Evolutionary conservation across 2,113 vertebrate species (phyloP).

Genomic region (Dolichallabes microphthalmus): DNA sequence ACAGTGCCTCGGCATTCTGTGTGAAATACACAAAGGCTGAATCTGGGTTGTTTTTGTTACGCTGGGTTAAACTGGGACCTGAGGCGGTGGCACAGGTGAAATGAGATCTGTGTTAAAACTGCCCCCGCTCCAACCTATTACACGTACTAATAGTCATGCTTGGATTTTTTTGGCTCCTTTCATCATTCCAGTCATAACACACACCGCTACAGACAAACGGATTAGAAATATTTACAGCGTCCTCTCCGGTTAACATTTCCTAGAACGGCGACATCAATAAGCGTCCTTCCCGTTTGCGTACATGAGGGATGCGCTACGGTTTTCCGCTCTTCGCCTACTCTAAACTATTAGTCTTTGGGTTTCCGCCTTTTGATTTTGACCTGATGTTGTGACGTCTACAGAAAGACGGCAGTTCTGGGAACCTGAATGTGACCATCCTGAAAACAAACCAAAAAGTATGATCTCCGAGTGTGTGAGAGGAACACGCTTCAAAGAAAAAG

Average conservation of each 20-base stretch:
- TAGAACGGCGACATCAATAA: conserved; percentile 4
- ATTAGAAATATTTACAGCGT: not conserved
- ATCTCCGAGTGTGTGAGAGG: not conserved
- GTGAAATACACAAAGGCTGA: too few species aligned
- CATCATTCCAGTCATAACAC: conserved; percentile 28
- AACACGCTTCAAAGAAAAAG: not conserved
- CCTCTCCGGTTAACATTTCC: not conserved
- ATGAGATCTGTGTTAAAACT: too few species aligned
- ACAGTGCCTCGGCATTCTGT: not conserved
- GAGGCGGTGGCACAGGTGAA: too few species aligned
- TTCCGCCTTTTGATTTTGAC: not conserved
- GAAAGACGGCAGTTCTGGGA: conserved; percentile 3
- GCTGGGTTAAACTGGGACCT: too few species aligned
- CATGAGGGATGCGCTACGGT: not conserved
- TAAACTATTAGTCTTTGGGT: not conserved
- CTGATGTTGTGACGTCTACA: conserved; percentile 13
- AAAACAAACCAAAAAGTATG: not conserved
- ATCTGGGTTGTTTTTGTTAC: too few species aligned
- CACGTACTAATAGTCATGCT: conserved; percentile 17
- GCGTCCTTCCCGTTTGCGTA: conserved; percentile 6
- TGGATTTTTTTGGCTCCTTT: not conserved
- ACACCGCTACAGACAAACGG: not conserved
- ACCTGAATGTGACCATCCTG: not conserved
- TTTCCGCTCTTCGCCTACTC: conserved; percentile 6
- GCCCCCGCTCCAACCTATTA: not conserved